phyloP scores from a whole-genome alignment of 2,888 invertebrate species.

The Megastigmus dorsalis region DNA sequence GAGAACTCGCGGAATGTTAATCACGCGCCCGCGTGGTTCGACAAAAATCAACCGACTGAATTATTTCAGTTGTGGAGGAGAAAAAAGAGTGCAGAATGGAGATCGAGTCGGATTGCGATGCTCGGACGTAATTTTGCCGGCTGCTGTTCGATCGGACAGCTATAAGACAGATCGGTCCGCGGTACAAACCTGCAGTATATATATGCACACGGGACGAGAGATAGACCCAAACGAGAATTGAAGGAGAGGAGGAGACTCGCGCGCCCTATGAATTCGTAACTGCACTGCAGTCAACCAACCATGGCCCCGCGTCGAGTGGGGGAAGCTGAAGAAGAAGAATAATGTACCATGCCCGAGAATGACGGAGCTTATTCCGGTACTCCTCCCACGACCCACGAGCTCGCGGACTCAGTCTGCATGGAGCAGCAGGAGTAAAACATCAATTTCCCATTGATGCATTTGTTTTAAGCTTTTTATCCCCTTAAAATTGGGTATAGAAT shows the following conservation, averaged over 20 bases:
- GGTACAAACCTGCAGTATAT: no score
- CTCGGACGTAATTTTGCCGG: no score
- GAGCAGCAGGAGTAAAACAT: slow-evolving; percentile 3
- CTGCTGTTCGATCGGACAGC: slow-evolving; percentile 12
- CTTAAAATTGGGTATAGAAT: no score
- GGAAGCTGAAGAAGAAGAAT: neutral
- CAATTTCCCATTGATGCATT: slow-evolving; percentile 9
- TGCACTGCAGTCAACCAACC: slow-evolving; percentile 7
- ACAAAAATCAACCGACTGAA: neutral
- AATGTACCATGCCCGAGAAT: neutral
- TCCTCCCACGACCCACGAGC: slow-evolving; percentile 16
- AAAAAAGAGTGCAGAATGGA: neutral
- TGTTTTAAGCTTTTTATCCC: no score
- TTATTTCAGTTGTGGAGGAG: neutral
- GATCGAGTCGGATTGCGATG: slow-evolving; percentile 7
- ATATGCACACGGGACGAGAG: slow-evolving; percentile 32
- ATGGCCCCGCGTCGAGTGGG: neutral
- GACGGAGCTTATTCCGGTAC: neutral
- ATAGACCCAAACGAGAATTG: neutral
- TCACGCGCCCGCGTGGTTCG: neutral
- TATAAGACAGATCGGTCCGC: slow-evolving; percentile 9
- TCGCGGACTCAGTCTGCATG: neutral
- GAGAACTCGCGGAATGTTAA: no score
- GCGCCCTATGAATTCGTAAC: slow-evolving; percentile 28
- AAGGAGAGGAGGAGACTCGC: slow-evolving; percentile 16